Percentiles rank a stretch among this genome's conserved stretches.
phyloP scores from a whole-genome alignment of 92 coral and sea anemone species.

The Virgularia gustaviana region DNA sequence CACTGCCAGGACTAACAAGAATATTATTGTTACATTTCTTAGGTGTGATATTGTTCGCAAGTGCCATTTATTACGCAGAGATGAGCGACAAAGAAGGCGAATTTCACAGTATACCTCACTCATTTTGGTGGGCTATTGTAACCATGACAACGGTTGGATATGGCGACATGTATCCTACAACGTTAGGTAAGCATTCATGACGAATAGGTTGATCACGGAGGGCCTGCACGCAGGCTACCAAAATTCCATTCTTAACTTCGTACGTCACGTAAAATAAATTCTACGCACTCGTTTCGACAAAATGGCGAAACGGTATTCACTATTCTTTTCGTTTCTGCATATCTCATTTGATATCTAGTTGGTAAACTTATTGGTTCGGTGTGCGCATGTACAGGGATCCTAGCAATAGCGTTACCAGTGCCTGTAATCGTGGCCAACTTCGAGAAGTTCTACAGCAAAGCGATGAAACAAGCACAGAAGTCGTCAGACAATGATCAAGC shows the following conservation, averaged over 20 bases:
- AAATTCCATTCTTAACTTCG: too few species aligned
- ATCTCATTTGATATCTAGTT: not conserved
- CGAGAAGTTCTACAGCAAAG: slow-evolving; percentile 30
- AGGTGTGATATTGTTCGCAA: slow-evolving; percentile 81
- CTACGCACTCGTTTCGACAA: too few species aligned
- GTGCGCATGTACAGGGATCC: slow-evolving; percentile 34
- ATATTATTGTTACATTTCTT: too few species aligned
- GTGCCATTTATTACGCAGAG: slow-evolving; percentile 87
- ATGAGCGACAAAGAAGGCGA: slow-evolving; percentile 11
- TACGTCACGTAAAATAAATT: too few species aligned
- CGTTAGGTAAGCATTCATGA: slow-evolving; percentile 37
- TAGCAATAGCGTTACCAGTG: slow-evolving; percentile 29
- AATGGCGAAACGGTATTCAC: too few species aligned
- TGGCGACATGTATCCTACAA: slow-evolving; percentile 80
- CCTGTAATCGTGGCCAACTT: slow-evolving; percentile 36
- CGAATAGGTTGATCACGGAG: too few species aligned
- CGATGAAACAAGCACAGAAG: not conserved
- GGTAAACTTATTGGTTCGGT: slow-evolving; percentile 25
- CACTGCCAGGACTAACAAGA: too few species aligned
- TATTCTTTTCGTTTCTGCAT: not conserved
- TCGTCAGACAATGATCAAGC: not conserved
- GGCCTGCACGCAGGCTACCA: too few species aligned
- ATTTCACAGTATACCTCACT: slow-evolving; percentile 79
- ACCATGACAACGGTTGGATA: slow-evolving; percentile 98
- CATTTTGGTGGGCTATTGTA: slow-evolving; percentile 94